Evolutionary conservation across 2,797 vertebrate genomes (phyloP), one percentile per base, ranked within the genome.

Genomic region (Parotocinclus haroldoi): DNA sequence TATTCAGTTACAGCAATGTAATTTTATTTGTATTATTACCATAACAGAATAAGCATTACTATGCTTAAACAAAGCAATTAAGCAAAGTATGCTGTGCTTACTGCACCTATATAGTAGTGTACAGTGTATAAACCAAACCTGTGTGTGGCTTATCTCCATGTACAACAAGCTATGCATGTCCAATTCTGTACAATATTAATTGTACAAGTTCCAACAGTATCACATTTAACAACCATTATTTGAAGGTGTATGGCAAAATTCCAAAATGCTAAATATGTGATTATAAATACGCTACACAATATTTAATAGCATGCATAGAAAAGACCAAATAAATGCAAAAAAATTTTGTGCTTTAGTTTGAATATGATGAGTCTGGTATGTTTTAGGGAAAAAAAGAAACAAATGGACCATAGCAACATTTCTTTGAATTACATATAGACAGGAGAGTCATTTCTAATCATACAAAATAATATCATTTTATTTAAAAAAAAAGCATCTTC

Each of bases 141-240:
- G 76, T 55, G 48, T 12, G 71, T 76, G 78, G 70, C 73, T 69
- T 76, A 80, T 53, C 55, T 48, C 72, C 81, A 78, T 84, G 82
- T 84, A 86, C 81, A 83, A 83, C 80, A 72, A 74, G 72, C 58
- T 69, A 72, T 38, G 48, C 73, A 72, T 60, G 63, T 58, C 82
- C 48, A 72, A 76, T 74, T 65, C 74, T 80, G 40, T 64, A 54
- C 16, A 65, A 53, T 45, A 58, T 44, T 73, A 77, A 77, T 19
- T 81, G 71, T 67, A 71, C 72, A 71, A 79, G 79, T 80, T 83
- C 82, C 75, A 76, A 84, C 88, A 91, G 89, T 90, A 89, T 91
- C 87, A 88, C 84, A 89, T 86, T 88, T 88, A 83, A 82, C 88
- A 89, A 89, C 88, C 88, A 91, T 90, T 89, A 72, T 81, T 73